Evolutionary conservation across 2,797 vertebrate genomes (phyloP), one percentile per base, ranked within the genome.

Genomic region (Buphagus erythrorhynchus): DNA sequence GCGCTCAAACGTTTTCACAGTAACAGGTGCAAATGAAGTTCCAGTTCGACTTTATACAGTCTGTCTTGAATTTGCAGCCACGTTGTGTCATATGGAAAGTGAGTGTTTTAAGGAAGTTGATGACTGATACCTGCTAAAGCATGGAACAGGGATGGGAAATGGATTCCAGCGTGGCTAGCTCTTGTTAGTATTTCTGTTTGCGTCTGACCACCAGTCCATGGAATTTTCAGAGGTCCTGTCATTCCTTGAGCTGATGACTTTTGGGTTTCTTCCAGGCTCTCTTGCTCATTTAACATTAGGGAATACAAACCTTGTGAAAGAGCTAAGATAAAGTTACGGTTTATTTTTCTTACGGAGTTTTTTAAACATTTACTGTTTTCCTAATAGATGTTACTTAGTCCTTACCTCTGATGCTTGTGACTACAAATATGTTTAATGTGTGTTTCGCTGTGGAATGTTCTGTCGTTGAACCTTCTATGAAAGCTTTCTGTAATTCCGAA

Each of bases 1-100:
- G 84, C 57, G n/a, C 91, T 93, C 78, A 75, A 90, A 49, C 55
- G 77, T 65, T 94, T 94, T 97, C 66, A 62, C 77, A 95, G 90
- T 97, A 98, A 98, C 97, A 98, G 97, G 97, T 98, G 97, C 97
- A 97, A 61, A 77, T 92, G 68, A 95, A 90, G 75, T 91, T 95
- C 78, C 58, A 80, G 71, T 95, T 90, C 35, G 35, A 90, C 65
- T 83, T 79, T 45, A 14, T 79, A 38, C 51, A 59, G 67, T 83
- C 86, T 86, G 51, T 87, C 89, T 97, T 95, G 92, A 96, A 82
- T 96, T 86, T 92, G 59, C 81, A 97, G 48, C 76, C 73, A 69
- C 11, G 2, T 63, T 95, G 75, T 92, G 31, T 93, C 35, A 0
- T 16, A 58, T 51, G 84, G 65, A 55, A 87, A 96, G 95, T 86